These are phyloP conservation scores for Neoarius graeffei DNA, from an alignment of 2,113 vertebrate genomes.

Conservation along the genomic window DNA sequence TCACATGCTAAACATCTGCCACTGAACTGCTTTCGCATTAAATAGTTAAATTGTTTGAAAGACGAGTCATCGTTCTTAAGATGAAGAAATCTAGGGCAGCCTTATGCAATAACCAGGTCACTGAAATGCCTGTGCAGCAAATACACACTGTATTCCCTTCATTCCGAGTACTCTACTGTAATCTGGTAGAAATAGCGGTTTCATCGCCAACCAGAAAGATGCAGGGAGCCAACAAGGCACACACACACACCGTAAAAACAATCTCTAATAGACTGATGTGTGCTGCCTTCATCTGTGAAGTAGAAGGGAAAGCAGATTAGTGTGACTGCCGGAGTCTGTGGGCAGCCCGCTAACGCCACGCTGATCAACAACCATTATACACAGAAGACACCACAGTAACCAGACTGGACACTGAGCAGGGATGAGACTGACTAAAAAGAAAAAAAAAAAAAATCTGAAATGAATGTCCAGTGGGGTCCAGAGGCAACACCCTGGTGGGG, in stretches of 20 bases:
- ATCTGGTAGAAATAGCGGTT: not conserved
- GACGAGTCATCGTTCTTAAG: slow-evolving; percentile 10
- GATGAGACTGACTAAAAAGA: no score
- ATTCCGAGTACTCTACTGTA: not conserved
- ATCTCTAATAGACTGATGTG: not conserved
- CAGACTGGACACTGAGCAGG: not conserved
- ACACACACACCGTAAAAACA: slow-evolving; percentile 22
- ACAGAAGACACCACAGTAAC: slow-evolving; percentile 9
- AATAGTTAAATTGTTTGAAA: no score
- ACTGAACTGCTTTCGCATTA: no score
- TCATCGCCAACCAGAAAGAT: not conserved
- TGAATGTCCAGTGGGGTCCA: no score
- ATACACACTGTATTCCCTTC: not conserved
- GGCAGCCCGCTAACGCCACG: slow-evolving; percentile 21
- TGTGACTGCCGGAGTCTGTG: slow-evolving; percentile 1
- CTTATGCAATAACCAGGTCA: slow-evolving; percentile 39
- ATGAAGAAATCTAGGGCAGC: slow-evolving; percentile 25
- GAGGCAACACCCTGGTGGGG: no score
- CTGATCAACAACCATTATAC: slow-evolving; percentile 61
- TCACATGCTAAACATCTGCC: not conserved
- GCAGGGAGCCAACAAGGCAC: slow-evolving; percentile 18
- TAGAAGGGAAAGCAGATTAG: slow-evolving; percentile 49
- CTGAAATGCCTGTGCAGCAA: slow-evolving; percentile 12
- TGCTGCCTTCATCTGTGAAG: slow-evolving; percentile 25
- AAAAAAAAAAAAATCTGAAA: no score